A percentile compares a stretch with the other conserved stretches of the same genome.
Conservation (phyloP, 2,888 invertebrate species). For the Ectemnius cavifrons region DNA sequence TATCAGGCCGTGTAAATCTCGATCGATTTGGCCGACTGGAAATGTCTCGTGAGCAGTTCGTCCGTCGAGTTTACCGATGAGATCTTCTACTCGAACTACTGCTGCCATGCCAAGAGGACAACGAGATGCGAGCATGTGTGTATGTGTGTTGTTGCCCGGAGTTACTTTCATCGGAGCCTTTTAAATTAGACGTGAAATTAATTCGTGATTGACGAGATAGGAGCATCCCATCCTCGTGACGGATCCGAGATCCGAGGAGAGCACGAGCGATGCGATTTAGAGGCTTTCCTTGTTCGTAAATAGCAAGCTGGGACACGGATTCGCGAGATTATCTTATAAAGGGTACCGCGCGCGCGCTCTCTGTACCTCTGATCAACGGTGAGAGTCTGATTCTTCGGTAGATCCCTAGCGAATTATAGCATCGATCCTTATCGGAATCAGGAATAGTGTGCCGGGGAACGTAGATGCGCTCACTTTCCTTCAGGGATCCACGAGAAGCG, state of each 20-base stretch:
- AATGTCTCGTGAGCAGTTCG: constrained; percentile 1
- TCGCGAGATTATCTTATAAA: constrained; percentile 55
- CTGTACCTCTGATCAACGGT: constrained; percentile 39
- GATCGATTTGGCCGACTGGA: neutral
- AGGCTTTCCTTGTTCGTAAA: constrained; percentile 49
- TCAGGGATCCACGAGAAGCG: constrained; percentile 27
- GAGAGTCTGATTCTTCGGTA: constrained; percentile 49
- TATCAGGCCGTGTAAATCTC: neutral
- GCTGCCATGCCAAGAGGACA: neutral
- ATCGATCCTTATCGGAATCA: constrained; percentile 53
- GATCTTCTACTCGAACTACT: too few species aligned
- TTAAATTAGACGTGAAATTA: constrained; percentile 20
- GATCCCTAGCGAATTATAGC: constrained; percentile 55
- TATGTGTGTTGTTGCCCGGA: neutral
- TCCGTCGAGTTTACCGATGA: neutral
- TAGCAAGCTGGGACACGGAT: constrained; percentile 41
- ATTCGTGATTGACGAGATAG: constrained; percentile 39
- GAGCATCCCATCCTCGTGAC: constrained; percentile 42
- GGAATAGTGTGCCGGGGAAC: constrained; percentile 40
- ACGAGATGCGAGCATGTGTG: neutral
- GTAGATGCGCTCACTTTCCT: constrained; percentile 52
- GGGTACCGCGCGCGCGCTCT: constrained; percentile 38
- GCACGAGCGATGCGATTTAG: constrained; percentile 48
- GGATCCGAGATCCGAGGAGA: constrained; percentile 46
- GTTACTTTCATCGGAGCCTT: neutral